A percentile compares a stretch with the other conserved stretches of the same genome.
Conservation (phyloP, 2,797 vertebrate species). For the Phyllotis vaccarum region DNA sequence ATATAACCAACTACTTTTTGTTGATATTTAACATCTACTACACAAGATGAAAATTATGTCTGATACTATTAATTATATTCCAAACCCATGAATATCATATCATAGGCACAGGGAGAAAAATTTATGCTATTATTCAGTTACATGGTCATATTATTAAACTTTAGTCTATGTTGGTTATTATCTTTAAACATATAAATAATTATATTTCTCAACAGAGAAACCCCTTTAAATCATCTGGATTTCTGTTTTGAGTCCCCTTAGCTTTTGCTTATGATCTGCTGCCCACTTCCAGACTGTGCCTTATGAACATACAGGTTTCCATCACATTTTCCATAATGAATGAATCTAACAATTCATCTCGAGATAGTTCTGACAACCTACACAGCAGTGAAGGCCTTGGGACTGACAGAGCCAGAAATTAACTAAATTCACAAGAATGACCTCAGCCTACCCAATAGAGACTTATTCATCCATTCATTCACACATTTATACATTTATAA, state of each 20-base stretch:
- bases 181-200: background rate
- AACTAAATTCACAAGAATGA: background rate
- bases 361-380: background rate
- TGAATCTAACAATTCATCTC: background rate
- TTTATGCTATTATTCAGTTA: background rate
- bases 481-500: background rate
- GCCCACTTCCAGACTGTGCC: background rate
- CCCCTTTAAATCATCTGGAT: background rate
- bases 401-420: background rate
- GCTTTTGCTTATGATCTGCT: background rate
- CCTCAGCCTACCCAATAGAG: fast-evolving
- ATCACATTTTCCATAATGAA: too few relatives aligned
- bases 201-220: background rate
- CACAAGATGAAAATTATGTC: background rate
- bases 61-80: background rate
- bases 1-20: background rate
- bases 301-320: background rate
- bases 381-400: background rate
- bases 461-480: background rate
- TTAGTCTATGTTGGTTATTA: background rate
- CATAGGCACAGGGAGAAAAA: background rate
- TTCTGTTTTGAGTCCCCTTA: background rate
- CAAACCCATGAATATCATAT: background rate
- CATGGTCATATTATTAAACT: background rate
- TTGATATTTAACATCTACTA: background rate